These are phyloP conservation scores for Ormyrus thymus DNA, from an alignment of 2,888 invertebrate genomes.

Conservation along the genomic window DNA sequence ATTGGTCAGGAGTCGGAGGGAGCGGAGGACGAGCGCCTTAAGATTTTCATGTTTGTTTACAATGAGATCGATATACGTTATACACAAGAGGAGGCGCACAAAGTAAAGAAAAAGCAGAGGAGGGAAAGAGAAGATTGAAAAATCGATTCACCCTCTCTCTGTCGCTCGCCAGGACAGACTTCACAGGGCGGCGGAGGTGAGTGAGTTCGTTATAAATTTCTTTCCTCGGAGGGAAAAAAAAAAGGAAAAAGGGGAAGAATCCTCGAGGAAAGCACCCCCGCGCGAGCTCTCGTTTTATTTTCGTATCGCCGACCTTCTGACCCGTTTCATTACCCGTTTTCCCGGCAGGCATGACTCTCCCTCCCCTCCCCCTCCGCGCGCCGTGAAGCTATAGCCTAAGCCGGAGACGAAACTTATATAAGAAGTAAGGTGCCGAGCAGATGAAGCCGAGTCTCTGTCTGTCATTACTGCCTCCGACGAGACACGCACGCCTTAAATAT, in stretches of 20 bases:
- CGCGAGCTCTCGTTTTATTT: constrained; percentile 34
- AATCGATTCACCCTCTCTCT: constrained; percentile 22
- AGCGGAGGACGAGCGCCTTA: background rate
- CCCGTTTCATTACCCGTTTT: constrained; percentile 49
- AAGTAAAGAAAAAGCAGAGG: background rate
- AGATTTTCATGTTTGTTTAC: constrained; percentile 32
- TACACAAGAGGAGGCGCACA: background rate
- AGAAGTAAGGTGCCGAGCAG: background rate
- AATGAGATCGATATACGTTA: constrained; percentile 29
- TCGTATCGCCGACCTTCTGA: constrained; percentile 47
- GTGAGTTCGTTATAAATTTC: constrained; percentile 50
- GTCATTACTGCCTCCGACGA: constrained; percentile 3
- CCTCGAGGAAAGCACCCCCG: constrained; percentile 25
- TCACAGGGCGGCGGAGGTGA: background rate
- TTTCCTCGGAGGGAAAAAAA: constrained; percentile 4
- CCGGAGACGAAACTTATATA: constrained; percentile 11
- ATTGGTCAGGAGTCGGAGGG: background rate
- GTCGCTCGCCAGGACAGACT: background rate
- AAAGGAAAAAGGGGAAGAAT: constrained; percentile 26
- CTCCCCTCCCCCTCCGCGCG: background rate
- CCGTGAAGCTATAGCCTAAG: background rate
- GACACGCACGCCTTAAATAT: background rate
- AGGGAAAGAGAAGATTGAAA: constrained; percentile 30
- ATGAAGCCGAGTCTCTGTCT: background rate
- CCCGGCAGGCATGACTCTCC: background rate